Conservation (phyloP, 2,888 invertebrate genomes). For the Nycteola revayana region DNA sequence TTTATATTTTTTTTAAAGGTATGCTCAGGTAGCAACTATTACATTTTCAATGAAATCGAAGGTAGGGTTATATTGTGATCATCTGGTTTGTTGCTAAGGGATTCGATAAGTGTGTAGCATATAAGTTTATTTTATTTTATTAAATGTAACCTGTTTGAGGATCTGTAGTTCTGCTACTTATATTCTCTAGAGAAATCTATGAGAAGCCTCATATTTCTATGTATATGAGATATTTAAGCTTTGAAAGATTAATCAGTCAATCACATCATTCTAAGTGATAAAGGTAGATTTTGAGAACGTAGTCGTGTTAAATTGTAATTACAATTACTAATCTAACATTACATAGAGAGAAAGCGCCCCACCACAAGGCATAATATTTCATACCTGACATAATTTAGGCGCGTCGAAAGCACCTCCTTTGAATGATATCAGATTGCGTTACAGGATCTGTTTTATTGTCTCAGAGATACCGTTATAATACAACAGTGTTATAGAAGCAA, state of each 20-base stretch:
- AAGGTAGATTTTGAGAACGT: too few species aligned
- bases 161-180: neutral
- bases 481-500: slow-evolving; percentile 49
- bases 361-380: slow-evolving; percentile 10
- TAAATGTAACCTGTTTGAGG: neutral
- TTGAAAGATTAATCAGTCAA: too few species aligned
- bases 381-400: slow-evolving; percentile 8
- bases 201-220: too few species aligned
- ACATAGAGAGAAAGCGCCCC: neutral
- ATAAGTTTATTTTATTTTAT: neutral
- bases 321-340: too few species aligned
- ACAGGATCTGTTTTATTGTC: slow-evolving; percentile 51
- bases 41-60: slow-evolving; percentile 30
- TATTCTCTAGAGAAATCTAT: too few species aligned
- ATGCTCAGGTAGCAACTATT: slow-evolving; percentile 24
- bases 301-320: too few species aligned
- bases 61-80: slow-evolving; percentile 18
- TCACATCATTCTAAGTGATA: too few species aligned
- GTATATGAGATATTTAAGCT: too few species aligned
- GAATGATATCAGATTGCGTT: slow-evolving; percentile 38
- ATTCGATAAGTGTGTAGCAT: slow-evolving; percentile 14
- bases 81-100: slow-evolving; percentile 15
- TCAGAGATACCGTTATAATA: slow-evolving; percentile 46
- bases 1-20: slow-evolving; percentile 37
- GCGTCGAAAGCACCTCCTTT: slow-evolving; percentile 33